Percentiles rank a stretch among this genome's conserved stretches.
phyloP scores from a whole-genome alignment of 2,113 vertebrate species.

The Oxyura jamaicensis region DNA sequence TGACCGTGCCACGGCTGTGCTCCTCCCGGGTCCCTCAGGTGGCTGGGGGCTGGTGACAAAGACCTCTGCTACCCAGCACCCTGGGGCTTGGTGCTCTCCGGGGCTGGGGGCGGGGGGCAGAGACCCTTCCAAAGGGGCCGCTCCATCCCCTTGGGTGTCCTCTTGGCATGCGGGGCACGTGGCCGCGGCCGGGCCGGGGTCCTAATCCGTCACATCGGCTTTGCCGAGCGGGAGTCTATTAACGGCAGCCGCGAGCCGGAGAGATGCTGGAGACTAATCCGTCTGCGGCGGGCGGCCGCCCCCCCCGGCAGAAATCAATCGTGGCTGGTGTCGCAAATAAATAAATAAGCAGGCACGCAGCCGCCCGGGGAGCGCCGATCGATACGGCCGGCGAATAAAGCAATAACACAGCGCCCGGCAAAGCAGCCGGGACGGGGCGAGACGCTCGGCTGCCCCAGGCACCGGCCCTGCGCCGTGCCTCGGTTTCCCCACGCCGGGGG shows the following conservation, averaged over 20 bases:
- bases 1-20: background rate
- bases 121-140: background rate
- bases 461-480: background rate
- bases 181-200: fast-evolving
- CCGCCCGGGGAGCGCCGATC: slow-evolving; percentile 22
- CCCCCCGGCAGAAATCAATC: slow-evolving; percentile 30
- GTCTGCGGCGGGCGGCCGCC: background rate
- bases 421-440: background rate
- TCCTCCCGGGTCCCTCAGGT: background rate
- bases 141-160: fast-evolving
- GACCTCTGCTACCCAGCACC: background rate
- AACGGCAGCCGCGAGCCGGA: background rate
- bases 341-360: slow-evolving; percentile 48
- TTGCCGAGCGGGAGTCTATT: background rate
- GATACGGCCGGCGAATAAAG: background rate
- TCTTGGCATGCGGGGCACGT: fast-evolving
- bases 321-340: slow-evolving; percentile 35
- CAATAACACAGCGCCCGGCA: background rate
- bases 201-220: background rate
- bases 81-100: background rate
- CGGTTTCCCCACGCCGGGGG: background rate
- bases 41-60: background rate
- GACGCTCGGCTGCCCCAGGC: background rate
- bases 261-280: slow-evolving; percentile 24
- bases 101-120: background rate